Evolutionary conservation across 2,888 invertebrate genomes (phyloP).

Genomic region (Limulus polyphemus): DNA sequence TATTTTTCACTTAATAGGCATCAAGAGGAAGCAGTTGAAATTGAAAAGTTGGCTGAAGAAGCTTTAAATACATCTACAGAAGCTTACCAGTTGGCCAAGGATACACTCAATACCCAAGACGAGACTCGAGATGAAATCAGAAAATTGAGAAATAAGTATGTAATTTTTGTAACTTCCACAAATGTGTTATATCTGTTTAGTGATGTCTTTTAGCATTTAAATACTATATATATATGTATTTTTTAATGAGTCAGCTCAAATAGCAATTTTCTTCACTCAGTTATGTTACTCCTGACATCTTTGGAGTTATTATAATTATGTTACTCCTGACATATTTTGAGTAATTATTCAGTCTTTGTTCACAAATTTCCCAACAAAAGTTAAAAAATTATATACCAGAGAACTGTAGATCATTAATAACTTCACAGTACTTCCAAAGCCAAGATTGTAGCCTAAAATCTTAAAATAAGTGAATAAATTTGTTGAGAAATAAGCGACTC

Average conservation of each 20-base stretch:
- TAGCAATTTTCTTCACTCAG: not conserved
- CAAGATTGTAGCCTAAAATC: too few species aligned
- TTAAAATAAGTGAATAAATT: too few species aligned
- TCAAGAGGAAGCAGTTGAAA: constrained; percentile 56
- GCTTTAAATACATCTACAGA: constrained; percentile 68
- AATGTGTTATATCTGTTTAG: too few species aligned
- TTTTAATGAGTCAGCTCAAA: not conserved
- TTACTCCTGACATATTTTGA: too few species aligned
- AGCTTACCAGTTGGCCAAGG: constrained; percentile 66
- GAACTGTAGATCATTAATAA: not conserved
- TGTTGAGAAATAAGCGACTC: too few species aligned
- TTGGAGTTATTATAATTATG: too few species aligned
- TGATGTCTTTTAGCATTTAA: not conserved
- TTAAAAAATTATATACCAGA: not conserved
- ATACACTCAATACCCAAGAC: constrained; percentile 58
- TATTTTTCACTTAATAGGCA: constrained; percentile 39
- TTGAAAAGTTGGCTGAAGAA: constrained; percentile 59
- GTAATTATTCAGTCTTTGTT: too few species aligned
- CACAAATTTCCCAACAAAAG: not conserved
- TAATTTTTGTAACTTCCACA: constrained; percentile 2
- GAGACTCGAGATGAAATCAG: constrained; percentile 42
- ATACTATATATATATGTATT: not conserved
- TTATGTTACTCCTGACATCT: not conserved
- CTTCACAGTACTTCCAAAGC: not conserved
- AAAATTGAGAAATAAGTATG: constrained; percentile 41